These are phyloP conservation scores for Laspeyria flexula DNA, from an alignment of 2,888 invertebrate species.

Conservation along the genomic window DNA sequence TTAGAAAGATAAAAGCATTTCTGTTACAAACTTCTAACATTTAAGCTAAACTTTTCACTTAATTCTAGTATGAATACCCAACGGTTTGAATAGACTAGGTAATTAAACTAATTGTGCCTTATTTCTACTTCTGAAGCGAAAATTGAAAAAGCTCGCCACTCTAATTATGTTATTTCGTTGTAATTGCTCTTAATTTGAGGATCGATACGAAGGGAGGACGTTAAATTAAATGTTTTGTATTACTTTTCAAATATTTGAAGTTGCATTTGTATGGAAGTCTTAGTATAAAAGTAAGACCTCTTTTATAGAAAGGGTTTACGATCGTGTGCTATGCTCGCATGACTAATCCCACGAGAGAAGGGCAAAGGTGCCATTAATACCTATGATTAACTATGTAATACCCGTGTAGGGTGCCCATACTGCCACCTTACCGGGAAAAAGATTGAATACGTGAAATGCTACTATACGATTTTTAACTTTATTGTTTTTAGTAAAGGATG, in stretches of 20 bases:
- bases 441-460: too few species aligned
- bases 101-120: slow-evolving; percentile 28
- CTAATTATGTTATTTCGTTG: slow-evolving; percentile 32
- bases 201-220: slow-evolving; percentile 20
- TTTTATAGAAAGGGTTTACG: too few species aligned
- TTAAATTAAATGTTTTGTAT: slow-evolving; percentile 17
- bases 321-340: neutral
- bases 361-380: neutral
- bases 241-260: slow-evolving; percentile 6
- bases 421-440: too few species aligned
- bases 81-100: slow-evolving; percentile 9
- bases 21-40: slow-evolving; percentile 3
- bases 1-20: slow-evolving; percentile 6
- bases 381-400: neutral
- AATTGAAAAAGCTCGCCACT: slow-evolving; percentile 24
- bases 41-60: slow-evolving; percentile 11
- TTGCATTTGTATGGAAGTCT: neutral
- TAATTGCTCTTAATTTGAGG: slow-evolving; percentile 36
- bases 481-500: too few species aligned
- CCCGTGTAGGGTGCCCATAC: neutral
- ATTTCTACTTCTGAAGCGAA: slow-evolving; percentile 28
- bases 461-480: too few species aligned
- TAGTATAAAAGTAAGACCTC: too few species aligned
- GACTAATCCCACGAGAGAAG: neutral
- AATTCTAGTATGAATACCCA: slow-evolving; percentile 3